A percentile compares a stretch with the other conserved stretches of the same genome.
These are phyloP conservation scores for Platichthys stellatus DNA, from an alignment of 2,113 vertebrate genomes.

Conservation along the genomic window DNA sequence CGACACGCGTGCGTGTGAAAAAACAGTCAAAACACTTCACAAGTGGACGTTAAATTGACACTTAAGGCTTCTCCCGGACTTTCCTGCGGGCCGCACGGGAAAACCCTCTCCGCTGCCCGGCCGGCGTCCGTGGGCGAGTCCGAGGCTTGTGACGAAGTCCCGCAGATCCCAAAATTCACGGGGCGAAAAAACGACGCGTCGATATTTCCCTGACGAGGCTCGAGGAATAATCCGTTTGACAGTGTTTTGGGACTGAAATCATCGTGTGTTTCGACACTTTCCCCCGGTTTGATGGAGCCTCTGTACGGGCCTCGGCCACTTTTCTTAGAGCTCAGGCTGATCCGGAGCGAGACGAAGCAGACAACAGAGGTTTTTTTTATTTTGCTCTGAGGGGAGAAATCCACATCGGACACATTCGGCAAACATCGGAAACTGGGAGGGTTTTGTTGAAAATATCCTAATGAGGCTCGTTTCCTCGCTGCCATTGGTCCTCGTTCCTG, in stretches of 20 bases:
- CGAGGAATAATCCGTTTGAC: slow-evolving; percentile 35
- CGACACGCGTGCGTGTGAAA: background rate
- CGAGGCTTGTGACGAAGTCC: slow-evolving; percentile 78
- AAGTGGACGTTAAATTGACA: slow-evolving; percentile 20
- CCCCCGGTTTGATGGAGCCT: slow-evolving; percentile 46
- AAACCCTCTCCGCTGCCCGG: slow-evolving; percentile 48
- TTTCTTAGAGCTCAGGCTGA: slow-evolving; percentile 84
- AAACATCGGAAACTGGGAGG: slow-evolving; percentile 81
- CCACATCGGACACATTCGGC: slow-evolving; percentile 79
- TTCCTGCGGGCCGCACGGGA: slow-evolving; percentile 66
- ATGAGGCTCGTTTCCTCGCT: slow-evolving; percentile 19
- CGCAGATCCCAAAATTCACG: slow-evolving; percentile 60
- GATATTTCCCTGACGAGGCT: slow-evolving; percentile 5
- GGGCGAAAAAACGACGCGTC: slow-evolving; percentile 11
- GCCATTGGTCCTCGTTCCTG: slow-evolving; percentile 59
- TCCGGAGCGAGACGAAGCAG: slow-evolving; percentile 83
- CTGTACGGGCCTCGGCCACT: slow-evolving; percentile 81
- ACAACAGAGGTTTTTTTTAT: slow-evolving; percentile 83
- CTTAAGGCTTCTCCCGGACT: slow-evolving; percentile 77
- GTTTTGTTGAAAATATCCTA: slow-evolving; percentile 65
- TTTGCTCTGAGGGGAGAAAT: slow-evolving; percentile 85
- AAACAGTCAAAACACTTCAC: background rate
- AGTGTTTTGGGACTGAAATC: slow-evolving; percentile 36
- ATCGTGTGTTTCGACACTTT: slow-evolving; percentile 35
- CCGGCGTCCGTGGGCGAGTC: slow-evolving; percentile 64